These are phyloP conservation scores for Achlya flavicornis DNA, from an alignment of 2,888 invertebrate genomes.

Conservation along the genomic window DNA sequence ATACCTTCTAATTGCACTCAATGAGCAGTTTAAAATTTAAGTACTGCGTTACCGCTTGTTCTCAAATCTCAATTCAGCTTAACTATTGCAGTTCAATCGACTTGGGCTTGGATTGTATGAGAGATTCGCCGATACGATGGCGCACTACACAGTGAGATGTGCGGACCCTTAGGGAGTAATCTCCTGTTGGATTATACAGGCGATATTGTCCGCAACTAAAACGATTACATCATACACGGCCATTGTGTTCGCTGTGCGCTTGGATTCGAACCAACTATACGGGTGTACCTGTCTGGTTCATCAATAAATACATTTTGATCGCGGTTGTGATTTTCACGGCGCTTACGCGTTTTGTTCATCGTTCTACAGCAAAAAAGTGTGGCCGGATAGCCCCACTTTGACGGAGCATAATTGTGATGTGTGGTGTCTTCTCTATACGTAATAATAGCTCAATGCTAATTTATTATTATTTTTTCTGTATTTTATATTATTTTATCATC, in stretches of 20 bases:
- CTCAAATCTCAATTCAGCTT: background rate
- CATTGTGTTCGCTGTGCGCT: conserved; percentile 9
- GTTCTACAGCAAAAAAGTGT: too few species aligned
- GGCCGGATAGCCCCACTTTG: too few species aligned
- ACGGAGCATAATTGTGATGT: too few species aligned
- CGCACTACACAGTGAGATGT: background rate
- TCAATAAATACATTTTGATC: background rate
- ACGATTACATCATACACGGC: conserved; percentile 13
- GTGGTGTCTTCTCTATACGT: too few species aligned
- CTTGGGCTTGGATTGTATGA: background rate
- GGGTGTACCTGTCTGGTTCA: background rate
- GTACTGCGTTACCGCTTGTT: background rate
- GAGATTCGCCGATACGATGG: conserved; percentile 4
- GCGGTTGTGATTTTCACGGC: too few species aligned
- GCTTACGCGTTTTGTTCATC: too few species aligned
- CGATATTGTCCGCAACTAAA: conserved; percentile 18
- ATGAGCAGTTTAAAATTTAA: too few species aligned
- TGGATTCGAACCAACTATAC: background rate
- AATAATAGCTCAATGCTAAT: too few species aligned
- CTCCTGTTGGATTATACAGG: conserved; percentile 16
- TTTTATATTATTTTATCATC: too few species aligned
- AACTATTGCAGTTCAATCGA: conserved; percentile 2
- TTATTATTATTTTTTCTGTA: too few species aligned
- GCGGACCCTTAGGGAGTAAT: conserved; percentile 14
- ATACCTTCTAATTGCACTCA: too few species aligned